phyloP scores from a whole-genome alignment of 2,797 vertebrate species.

The Acropternis orthonyx region DNA sequence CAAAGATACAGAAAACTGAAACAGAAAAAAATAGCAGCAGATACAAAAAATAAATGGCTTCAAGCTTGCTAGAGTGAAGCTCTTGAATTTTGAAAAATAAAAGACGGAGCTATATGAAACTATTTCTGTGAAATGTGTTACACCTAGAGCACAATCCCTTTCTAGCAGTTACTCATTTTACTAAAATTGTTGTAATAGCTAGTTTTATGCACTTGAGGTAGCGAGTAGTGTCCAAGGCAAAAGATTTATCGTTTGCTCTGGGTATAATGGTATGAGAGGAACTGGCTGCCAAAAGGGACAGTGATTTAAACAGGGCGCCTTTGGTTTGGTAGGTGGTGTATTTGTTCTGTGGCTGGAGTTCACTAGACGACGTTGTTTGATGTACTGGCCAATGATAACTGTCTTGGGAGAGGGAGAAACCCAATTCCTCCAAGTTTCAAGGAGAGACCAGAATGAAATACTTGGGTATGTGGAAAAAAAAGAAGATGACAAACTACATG shows the following conservation, averaged over 20 bases:
- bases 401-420: constrained; percentile 55
- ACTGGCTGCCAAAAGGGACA: constrained; percentile 47
- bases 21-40: neutral
- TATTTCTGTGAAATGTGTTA: neutral
- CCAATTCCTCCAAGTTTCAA: constrained; percentile 54
- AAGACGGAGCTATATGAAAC: neutral
- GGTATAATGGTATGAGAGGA: constrained; percentile 35
- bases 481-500: constrained; percentile 18
- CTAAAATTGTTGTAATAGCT: neutral
- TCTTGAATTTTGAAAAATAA: constrained; percentile 4
- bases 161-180: constrained; percentile 44
- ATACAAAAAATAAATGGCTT: neutral
- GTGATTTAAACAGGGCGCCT: constrained; percentile 68
- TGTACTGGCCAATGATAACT: constrained; percentile 60
- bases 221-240: constrained; percentile 15
- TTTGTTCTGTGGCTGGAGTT: constrained; percentile 69
- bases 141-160: constrained; percentile 1
- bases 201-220: constrained; percentile 9
- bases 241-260: constrained; percentile 56
- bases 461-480: constrained; percentile 36
- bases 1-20: neutral
- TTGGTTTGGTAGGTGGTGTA: constrained; percentile 67
- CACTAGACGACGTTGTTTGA: constrained; percentile 61
- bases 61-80: neutral
- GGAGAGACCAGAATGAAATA: constrained; percentile 45